Percentiles rank a stretch among this genome's conserved stretches.
Conservation (phyloP, 2,888 invertebrate species). For the Rhodophaea formosa region DNA sequence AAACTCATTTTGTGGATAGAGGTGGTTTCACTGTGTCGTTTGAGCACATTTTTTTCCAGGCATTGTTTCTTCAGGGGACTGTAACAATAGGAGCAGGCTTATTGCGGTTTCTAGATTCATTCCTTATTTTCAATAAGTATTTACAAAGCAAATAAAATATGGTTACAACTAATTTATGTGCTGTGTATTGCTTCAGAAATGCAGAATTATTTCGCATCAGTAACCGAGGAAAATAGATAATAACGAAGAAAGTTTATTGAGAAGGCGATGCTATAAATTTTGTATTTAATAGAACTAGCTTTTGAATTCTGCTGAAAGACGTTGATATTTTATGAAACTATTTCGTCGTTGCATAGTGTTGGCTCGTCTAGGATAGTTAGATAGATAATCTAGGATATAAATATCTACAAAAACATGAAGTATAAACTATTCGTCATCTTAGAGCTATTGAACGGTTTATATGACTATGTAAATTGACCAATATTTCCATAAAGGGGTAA, state of each 20-base stretch:
- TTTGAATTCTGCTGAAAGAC: background rate
- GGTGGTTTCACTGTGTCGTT: slow-evolving; percentile 28
- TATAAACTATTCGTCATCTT: no score
- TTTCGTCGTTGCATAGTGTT: no score
- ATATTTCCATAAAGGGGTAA: no score
- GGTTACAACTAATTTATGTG: background rate
- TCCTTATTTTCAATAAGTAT: background rate
- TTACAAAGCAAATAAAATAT: background rate
- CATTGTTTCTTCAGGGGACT: slow-evolving; percentile 18
- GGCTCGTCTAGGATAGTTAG: no score
- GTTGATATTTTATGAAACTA: background rate
- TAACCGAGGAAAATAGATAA: background rate
- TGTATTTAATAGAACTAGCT: background rate
- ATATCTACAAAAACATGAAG: no score
- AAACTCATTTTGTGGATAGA: slow-evolving; percentile 60
- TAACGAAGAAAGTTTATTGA: slow-evolving; percentile 3
- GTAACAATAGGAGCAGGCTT: slow-evolving; percentile 21
- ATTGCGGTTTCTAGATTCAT: background rate
- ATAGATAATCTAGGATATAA: no score
- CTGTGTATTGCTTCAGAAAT: background rate
- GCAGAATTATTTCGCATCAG: background rate
- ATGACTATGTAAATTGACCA: no score
- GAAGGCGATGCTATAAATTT: background rate
- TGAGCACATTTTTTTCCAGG: slow-evolving; percentile 22
- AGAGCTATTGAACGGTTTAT: no score